Evolutionary conservation across 2,888 invertebrate species (phyloP).

Genomic region (Ommatoiulus sabulosus): DNA sequence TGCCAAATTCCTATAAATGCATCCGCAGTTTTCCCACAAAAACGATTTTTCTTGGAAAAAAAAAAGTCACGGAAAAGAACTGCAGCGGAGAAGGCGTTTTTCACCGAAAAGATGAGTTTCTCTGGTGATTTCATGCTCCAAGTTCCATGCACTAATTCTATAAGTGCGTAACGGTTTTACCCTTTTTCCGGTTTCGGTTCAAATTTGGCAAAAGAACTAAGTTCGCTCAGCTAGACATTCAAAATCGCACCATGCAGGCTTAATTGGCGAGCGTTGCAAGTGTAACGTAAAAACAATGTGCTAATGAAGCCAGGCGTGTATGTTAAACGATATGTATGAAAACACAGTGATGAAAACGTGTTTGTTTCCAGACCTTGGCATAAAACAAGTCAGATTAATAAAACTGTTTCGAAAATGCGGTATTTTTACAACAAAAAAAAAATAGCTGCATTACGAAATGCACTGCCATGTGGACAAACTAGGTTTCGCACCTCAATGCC

Average conservation of each 20-base stretch:
- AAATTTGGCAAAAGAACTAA: slow-evolving; percentile 10
- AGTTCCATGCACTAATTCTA: not conserved
- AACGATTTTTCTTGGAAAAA: not conserved
- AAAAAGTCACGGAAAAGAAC: not conserved
- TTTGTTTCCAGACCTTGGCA: too few relatives aligned
- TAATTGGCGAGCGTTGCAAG: not conserved
- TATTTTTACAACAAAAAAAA: too few relatives aligned
- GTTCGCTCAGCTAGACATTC: not conserved
- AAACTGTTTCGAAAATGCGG: too few relatives aligned
- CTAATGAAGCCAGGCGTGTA: too few relatives aligned
- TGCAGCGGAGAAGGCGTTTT: not conserved
- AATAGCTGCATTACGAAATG: too few relatives aligned
- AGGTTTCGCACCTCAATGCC: too few relatives aligned
- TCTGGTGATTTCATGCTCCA: slow-evolving; percentile 16
- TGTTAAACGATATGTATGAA: too few relatives aligned
- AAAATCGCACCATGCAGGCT: not conserved
- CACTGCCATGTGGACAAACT: too few relatives aligned
- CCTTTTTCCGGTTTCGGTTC: not conserved
- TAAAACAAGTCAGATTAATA: too few relatives aligned
- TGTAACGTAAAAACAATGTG: not conserved
- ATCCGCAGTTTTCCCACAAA: slow-evolving; percentile 22
- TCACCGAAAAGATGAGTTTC: not conserved
- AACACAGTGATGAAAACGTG: not conserved
- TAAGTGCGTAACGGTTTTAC: not conserved
- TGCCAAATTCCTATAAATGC: slow-evolving; percentile 22